Conservation (phyloP, 2,797 vertebrate species). For the Chelmon rostratus region DNA sequence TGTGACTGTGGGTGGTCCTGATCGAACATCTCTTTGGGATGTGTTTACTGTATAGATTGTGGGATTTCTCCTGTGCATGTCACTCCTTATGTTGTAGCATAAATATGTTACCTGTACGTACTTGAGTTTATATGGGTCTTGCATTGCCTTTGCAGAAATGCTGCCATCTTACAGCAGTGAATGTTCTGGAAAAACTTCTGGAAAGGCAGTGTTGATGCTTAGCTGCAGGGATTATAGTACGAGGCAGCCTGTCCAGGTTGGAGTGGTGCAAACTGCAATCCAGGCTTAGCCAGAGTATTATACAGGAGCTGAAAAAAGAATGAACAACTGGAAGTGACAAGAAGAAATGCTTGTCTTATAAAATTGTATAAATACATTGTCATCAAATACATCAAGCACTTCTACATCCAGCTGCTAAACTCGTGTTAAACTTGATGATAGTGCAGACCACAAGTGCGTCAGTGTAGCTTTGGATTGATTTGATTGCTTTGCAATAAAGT, state of each 20-base stretch:
- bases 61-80: background rate
- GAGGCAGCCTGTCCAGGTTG: conserved; percentile 27
- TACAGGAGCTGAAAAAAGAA: conserved; percentile 18
- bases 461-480: conserved; percentile 8
- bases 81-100: background rate
- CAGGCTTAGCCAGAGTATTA: conserved; percentile 48
- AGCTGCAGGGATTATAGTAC: conserved; percentile 34
- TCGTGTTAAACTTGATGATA: background rate
- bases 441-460: background rate
- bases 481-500: background rate
- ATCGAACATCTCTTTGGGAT: conserved; percentile 16
- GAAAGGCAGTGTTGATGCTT: conserved; percentile 14
- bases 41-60: conserved; percentile 6
- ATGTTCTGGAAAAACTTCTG: background rate
- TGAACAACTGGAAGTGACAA: conserved; percentile 1
- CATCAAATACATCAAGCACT: background rate
- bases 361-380: background rate
- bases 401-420: background rate
- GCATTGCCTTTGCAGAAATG: background rate
- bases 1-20: conserved; percentile 30
- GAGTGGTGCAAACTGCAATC: conserved; percentile 21
- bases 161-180: background rate
- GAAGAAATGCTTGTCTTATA: background rate
- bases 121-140: background rate
- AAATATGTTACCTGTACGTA: background rate